Base-by-base conservation (phyloP, 64 coral and sea anemone genomes). In the Catalaphyllia jardinei region DNA sequence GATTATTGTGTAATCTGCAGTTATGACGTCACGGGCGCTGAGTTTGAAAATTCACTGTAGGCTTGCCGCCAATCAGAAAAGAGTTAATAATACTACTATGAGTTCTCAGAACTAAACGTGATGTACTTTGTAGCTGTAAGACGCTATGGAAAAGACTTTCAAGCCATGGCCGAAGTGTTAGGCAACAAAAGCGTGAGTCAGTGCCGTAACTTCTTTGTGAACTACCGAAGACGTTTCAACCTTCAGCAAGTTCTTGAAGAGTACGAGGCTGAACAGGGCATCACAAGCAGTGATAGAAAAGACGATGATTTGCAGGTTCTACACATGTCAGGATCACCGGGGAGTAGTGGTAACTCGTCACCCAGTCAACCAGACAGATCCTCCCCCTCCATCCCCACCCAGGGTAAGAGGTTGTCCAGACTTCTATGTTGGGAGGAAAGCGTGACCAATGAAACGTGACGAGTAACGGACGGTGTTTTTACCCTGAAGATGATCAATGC, bases 161-260 rank as follows among this genome's bases (percentile, higher is more conserved):
- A 99, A 95, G 97, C 97, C 80, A 99, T 99, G 97, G 97, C 93
- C 31, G 97, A 99, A 39, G 97, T 99, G 12, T 51, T 99, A 16
- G 94, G 94, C 8, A 99, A 99, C 91, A 99, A 99, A 86, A 99
- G 90, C 5, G 90, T 99, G 17, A 89, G 97, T 72, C 97, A 99
- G 73, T 99, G 97, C 79, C 91, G 97, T 12, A 99, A 95, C 46
- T 99, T 99, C 89, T 99, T 99, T 72, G 94, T 99, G 49, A 99
- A 99, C 79, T 95, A 99, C 77, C 78, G 94, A 29, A 88, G 94
- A 60, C 94, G 97, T 17, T 99, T 91, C 78, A 95, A 95, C 35
- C 76, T 99, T 25, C 93, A 99, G 74, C 93, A 93, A 86, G 91
- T 99, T 33, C 76, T 99, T 13, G 94, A 95, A 78, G 97, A 99